Percentiles rank a stretch among this genome's conserved stretches.
Evolutionary conservation across 2,797 vertebrate genomes (phyloP).

Genomic region (Hirundo rustica): DNA sequence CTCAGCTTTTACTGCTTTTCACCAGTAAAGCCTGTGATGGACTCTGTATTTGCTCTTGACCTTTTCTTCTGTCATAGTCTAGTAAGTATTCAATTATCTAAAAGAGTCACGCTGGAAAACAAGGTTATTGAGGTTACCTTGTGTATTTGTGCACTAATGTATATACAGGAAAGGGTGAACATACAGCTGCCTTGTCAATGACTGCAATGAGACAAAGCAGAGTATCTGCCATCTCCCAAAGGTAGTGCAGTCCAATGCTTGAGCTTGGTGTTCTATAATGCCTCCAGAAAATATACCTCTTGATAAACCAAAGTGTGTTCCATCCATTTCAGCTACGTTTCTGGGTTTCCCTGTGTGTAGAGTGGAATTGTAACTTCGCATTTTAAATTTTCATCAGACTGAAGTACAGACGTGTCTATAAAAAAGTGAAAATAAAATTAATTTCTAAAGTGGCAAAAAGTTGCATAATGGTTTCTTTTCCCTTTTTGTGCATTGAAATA

Average conservation of each 20-base stretch:
- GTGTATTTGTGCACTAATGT: neutral
- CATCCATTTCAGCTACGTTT: neutral
- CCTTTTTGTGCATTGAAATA: neutral
- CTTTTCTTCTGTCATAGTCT: neutral
- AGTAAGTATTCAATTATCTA: neutral
- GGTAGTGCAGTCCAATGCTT: neutral
- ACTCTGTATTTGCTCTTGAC: neutral
- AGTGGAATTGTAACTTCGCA: neutral
- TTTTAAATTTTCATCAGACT: neutral
- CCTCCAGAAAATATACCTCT: neutral
- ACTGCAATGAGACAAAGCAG: neutral
- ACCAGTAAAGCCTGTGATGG: neutral
- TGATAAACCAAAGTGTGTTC: neutral
- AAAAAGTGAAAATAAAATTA: neutral
- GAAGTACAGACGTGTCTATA: neutral
- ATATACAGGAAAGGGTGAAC: neutral
- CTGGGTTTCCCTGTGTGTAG: neutral
- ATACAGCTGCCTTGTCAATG: neutral
- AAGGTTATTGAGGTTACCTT: neutral
- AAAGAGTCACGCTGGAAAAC: neutral
- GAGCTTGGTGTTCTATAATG: neutral
- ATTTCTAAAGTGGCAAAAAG: neutral
- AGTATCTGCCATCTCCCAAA: neutral
- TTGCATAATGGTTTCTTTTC: neutral
- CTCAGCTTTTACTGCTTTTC: neutral